Evolutionary conservation across 1,140 invertebrate species (phyloP).

Genomic region (Phocides pigmalion): DNA sequence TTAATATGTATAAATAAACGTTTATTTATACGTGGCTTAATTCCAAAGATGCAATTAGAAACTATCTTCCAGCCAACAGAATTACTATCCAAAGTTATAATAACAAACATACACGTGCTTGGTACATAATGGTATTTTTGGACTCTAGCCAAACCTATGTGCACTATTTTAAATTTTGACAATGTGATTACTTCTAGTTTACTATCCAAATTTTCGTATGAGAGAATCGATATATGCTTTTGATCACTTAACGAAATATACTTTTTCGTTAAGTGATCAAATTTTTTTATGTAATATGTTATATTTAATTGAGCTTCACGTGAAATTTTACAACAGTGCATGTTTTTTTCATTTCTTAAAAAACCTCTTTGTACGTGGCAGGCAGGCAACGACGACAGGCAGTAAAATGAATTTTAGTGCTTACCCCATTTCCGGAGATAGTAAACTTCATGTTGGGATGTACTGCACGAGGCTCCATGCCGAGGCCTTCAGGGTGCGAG

Average conservation of each 20-base stretch:
- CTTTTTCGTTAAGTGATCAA: no score
- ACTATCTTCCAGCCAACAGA: conserved; percentile 50
- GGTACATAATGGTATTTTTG: conserved; percentile 16
- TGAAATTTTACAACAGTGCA: no score
- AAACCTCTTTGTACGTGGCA: no score
- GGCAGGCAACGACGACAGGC: no score
- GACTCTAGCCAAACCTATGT: conserved; percentile 16
- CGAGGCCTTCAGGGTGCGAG: conserved; percentile 89
- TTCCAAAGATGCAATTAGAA: conserved; percentile 41
- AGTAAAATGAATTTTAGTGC: conserved; percentile 26
- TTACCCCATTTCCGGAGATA: conserved; percentile 84
- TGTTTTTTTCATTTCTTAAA: no score
- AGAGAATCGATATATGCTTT: no score
- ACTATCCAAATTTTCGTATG: no score
- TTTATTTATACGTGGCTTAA: conserved; percentile 4
- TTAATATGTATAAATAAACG: neutral
- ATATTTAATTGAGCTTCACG: no score
- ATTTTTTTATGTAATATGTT: no score
- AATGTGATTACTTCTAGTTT: no score
- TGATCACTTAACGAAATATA: no score
- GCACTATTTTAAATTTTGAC: no score
- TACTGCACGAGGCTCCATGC: conserved; percentile 88
- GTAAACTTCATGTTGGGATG: conserved; percentile 87
- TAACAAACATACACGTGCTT: conserved; percentile 13
- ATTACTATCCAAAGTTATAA: conserved; percentile 3